Evolutionary conservation across 1,140 invertebrate genomes (phyloP), one percentile per base, ranked within the genome.

Genomic region (Cyrtorhinus lividipennis): DNA sequence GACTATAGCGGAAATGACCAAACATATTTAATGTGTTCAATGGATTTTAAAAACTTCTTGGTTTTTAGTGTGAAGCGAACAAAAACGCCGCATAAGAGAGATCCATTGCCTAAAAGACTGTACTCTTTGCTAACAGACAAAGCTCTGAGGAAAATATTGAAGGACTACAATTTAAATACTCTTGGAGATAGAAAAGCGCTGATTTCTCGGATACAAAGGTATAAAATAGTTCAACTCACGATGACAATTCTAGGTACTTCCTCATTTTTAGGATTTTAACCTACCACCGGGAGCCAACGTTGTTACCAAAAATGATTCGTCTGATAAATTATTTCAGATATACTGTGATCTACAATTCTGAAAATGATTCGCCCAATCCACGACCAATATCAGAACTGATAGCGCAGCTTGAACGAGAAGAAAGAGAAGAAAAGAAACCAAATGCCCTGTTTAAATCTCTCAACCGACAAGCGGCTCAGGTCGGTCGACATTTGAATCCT

Each of bases 111-210:
- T 65, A 82, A 82, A 70, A 68, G 80, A 58, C 78, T 82, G 1
- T 74, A 79, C 56, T 73, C 68, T 67, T 65, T 82, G 27, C 76
- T 82, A 75, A 75, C 77, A 62, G 79, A 81, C n/a, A 69, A 71
- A 46, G 74, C 77, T 48, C 65, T 82, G 44, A 70, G 72, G 30
- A 78, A 75, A 63, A 78, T 72, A 67, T 66, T 80, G 59, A 78
- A 77, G 71, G 75, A 79, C 59, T 68, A 75, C 46, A 77, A 77
- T 12, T 68, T 81, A 5, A 74, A 73, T 13, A 66, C 68, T 2
- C 68, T 73, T 24, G 80, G 80, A 27, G 75, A 79, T 66, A 72
- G 74, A 62, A 77, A 75, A 71, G 62, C 69, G 15, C 65, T 80
- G 18, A 74, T 77, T 26, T 64, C 62, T n/a, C 68, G 78, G 26